Conservation (phyloP, 2,888 invertebrate genomes). For the Dynastes maya region DNA sequence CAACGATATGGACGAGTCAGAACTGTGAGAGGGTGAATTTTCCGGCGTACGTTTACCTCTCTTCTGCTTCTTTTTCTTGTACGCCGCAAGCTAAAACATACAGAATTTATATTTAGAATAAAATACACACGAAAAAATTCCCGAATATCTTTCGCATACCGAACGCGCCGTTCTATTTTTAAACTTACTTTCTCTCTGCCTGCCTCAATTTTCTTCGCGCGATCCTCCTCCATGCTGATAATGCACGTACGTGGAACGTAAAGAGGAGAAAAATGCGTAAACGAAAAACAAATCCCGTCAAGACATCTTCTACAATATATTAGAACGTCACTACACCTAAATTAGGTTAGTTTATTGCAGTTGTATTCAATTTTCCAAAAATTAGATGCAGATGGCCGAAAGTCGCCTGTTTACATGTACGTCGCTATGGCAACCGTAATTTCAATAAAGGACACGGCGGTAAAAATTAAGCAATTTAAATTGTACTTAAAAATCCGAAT, state of each 20-base stretch:
- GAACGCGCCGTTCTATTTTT: slow-evolving; percentile 49
- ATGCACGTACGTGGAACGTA: slow-evolving; percentile 17
- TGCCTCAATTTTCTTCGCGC: slow-evolving; percentile 48
- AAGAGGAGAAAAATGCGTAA: background rate
- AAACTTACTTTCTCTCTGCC: slow-evolving; percentile 51
- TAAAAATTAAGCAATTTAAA: background rate
- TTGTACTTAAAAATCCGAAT: background rate
- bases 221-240: slow-evolving; percentile 48
- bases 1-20: slow-evolving; percentile 49
- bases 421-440: background rate
- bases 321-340: slow-evolving; percentile 14
- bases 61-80: slow-evolving; percentile 50
- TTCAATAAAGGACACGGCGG: background rate
- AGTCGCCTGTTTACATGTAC: background rate
- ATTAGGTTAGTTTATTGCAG: slow-evolving; percentile 28
- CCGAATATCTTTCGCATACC: slow-evolving; percentile 35
- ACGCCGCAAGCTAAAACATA: slow-evolving; percentile 48
- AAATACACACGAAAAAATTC: slow-evolving; percentile 35
- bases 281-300: slow-evolving; percentile 1
- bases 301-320: background rate
- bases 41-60: slow-evolving; percentile 31
- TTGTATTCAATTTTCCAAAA: background rate
- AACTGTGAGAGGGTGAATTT: slow-evolving; percentile 50
- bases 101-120: slow-evolving; percentile 44
- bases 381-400: slow-evolving; percentile 6